phyloP scores from a whole-genome alignment of 2,797 vertebrate genomes.

The Parotocinclus haroldoi region DNA sequence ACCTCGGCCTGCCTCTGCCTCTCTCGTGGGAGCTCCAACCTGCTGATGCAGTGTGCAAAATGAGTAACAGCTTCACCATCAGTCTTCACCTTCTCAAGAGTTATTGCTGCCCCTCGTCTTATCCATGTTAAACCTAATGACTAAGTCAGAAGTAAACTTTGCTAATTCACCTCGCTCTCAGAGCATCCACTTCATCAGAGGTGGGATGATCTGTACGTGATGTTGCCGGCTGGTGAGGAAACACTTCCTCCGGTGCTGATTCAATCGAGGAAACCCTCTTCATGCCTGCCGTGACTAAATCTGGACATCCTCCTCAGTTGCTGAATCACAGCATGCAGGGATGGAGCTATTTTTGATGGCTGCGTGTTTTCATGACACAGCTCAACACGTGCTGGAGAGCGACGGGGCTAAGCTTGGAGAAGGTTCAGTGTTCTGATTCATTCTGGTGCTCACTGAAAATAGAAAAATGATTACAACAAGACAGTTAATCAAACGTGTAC shows the following conservation, averaged over 20 bases:
- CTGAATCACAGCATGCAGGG: constrained; percentile 38
- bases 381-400: not conserved
- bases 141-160: constrained; percentile 3
- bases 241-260: constrained; percentile 34
- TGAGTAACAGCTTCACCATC: constrained; percentile 26
- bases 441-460: too few species aligned
- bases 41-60: constrained; percentile 22
- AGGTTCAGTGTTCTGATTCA: too few species aligned
- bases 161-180: not conserved
- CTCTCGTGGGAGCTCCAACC: constrained; percentile 38
- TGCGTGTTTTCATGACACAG: constrained; percentile 34
- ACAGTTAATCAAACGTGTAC: too few species aligned
- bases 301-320: constrained; percentile 41
- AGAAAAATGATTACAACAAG: too few species aligned
- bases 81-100: constrained; percentile 4
- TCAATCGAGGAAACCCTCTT: constrained; percentile 52
- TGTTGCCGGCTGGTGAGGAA: constrained; percentile 26
- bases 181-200: constrained; percentile 1
- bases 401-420: too few species aligned
- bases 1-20: constrained; percentile 46
- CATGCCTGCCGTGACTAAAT: constrained; percentile 43
- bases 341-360: constrained; percentile 27
- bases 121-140: not conserved
- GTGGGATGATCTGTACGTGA: constrained; percentile 30
- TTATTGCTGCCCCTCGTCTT: not conserved